Conservation (phyloP, 2,888 invertebrate genomes). For the Oscheius myriophilus region DNA sequence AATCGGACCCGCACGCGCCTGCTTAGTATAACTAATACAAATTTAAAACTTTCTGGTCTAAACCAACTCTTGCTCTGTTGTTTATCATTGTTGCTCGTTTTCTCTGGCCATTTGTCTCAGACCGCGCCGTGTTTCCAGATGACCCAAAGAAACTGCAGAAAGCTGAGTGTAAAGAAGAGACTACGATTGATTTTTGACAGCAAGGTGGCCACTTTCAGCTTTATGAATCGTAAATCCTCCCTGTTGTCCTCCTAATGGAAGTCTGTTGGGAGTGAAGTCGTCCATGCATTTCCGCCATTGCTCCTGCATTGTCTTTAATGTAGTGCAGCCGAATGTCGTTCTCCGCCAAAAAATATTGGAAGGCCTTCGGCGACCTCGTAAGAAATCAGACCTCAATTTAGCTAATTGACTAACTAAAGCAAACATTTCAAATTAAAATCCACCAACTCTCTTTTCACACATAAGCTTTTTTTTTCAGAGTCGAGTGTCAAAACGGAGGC, state of each 20-base stretch:
- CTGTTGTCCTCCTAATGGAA: slow-evolving; percentile 23
- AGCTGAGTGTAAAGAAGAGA: slow-evolving; percentile 26
- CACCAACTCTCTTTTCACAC: slow-evolving; percentile 9
- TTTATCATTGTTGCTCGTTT: no score
- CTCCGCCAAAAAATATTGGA: slow-evolving; percentile 16
- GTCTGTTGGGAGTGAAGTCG: slow-evolving; percentile 24
- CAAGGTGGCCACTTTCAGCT: slow-evolving; percentile 5
- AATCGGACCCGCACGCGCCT: no score
- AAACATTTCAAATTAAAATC: no score
- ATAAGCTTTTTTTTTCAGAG: slow-evolving; percentile 24
- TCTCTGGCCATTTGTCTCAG: no score
- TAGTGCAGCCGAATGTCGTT: slow-evolving; percentile 1
- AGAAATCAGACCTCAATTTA: background rate
- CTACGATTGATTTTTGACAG: slow-evolving; percentile 27
- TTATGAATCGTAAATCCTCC: slow-evolving; percentile 23
- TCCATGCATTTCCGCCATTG: slow-evolving; percentile 27
- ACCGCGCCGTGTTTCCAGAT: slow-evolving; percentile 1
- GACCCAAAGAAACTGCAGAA: slow-evolving; percentile 19
- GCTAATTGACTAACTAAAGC: no score
- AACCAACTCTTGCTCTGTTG: no score
- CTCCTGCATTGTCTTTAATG: slow-evolving; percentile 12
- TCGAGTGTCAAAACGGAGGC: slow-evolving; percentile 26
- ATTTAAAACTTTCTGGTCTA: no score
- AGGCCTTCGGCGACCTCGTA: slow-evolving; percentile 10
- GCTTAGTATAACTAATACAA: no score